Conservation (phyloP, 2,113 vertebrate genomes). For the Reinhardtius hippoglossoides region DNA sequence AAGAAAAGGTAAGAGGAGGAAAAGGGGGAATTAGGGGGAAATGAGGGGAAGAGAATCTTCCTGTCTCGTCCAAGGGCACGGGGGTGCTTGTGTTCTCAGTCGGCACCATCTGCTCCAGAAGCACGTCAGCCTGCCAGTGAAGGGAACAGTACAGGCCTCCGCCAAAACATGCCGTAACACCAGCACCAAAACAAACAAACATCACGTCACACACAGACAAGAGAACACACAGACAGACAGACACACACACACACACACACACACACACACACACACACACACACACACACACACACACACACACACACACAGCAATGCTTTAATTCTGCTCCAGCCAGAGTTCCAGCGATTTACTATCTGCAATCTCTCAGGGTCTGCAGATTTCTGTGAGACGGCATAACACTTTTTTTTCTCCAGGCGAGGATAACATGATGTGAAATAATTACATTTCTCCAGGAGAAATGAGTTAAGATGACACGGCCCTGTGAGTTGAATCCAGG, state of each 20-base stretch:
- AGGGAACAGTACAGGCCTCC: slow-evolving; percentile 21
- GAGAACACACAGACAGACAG: slow-evolving; percentile 17
- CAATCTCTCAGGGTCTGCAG: background rate
- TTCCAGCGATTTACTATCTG: slow-evolving; percentile 52
- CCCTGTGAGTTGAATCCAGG: slow-evolving; percentile 45
- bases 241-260: slow-evolving; percentile 23
- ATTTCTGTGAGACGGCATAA: too few species aligned
- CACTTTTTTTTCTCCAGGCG: background rate
- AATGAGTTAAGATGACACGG: slow-evolving; percentile 29
- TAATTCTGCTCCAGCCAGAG: slow-evolving; percentile 45
- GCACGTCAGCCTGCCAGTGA: slow-evolving; percentile 58
- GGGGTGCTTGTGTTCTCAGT: slow-evolving; percentile 60
- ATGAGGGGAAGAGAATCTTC: slow-evolving; percentile 35
- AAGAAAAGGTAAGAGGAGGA: slow-evolving; percentile 6
- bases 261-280: slow-evolving; percentile 25
- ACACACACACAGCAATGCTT: slow-evolving; percentile 23
- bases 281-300: slow-evolving; percentile 23
- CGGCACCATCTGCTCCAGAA: slow-evolving; percentile 74
- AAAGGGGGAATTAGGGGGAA: slow-evolving; percentile 6
- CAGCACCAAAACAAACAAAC: slow-evolving; percentile 34
- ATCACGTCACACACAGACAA: slow-evolving; percentile 1
- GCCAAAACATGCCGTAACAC: slow-evolving; percentile 56
- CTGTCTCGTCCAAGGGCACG: slow-evolving; percentile 64
- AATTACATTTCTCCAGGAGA: slow-evolving; percentile 53
- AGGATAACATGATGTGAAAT: slow-evolving; percentile 38